Evolutionary conservation across 2,888 invertebrate species (phyloP).

Genomic region (Pollenia angustigena): DNA sequence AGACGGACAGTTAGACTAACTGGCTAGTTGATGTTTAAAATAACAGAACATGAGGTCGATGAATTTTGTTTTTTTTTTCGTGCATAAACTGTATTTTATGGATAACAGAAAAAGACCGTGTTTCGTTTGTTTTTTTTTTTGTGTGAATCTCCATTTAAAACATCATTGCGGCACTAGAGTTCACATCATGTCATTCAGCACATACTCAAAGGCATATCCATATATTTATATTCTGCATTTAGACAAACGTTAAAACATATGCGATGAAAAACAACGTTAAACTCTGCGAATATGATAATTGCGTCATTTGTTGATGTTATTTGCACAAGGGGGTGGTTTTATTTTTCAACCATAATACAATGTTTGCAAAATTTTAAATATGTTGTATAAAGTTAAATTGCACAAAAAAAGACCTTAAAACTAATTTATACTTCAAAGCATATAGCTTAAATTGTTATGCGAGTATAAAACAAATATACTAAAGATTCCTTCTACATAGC

Average conservation of each 20-base stretch:
- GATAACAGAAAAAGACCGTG: conserved; percentile 47
- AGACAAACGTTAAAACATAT: neutral
- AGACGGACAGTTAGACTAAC: conserved; percentile 38
- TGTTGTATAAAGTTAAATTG: too few relatives aligned
- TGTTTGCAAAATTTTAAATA: too few relatives aligned
- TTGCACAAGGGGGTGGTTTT: conserved; percentile 28
- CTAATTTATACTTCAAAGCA: too few relatives aligned
- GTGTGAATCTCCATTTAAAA: conserved; percentile 56
- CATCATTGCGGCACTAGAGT: conserved; percentile 61
- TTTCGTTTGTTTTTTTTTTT: conserved; percentile 15
- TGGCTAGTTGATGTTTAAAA: conserved; percentile 18
- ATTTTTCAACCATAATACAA: neutral
- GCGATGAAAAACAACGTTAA: conserved; percentile 37
- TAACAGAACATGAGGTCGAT: conserved; percentile 56
- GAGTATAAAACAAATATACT: too few relatives aligned
- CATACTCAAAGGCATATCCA: conserved; percentile 3
- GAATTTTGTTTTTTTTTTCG: conserved; percentile 36
- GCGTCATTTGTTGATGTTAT: conserved; percentile 46
- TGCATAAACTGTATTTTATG: conserved; percentile 61
- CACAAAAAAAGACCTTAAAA: too few relatives aligned
- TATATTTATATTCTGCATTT: neutral
- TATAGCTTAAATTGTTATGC: too few relatives aligned
- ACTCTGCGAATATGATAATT: conserved; percentile 50
- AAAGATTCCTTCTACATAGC: too few relatives aligned
- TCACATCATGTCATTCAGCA: conserved; percentile 67